These are phyloP conservation scores for Oceanodroma tethys DNA, from an alignment of 2,113 vertebrate species.

Conservation along the genomic window DNA sequence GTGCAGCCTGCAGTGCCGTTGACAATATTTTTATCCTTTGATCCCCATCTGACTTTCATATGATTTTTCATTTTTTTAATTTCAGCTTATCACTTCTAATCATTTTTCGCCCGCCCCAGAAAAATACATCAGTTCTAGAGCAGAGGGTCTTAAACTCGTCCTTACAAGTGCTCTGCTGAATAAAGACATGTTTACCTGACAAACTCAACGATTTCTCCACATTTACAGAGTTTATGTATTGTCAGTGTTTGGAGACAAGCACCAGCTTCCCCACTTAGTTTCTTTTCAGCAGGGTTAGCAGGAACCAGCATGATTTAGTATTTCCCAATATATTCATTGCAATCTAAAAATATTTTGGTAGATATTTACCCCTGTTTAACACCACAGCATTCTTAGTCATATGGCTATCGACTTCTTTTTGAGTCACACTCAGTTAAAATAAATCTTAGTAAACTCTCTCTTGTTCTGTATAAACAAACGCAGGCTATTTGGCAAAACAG, in stretches of 20 bases:
- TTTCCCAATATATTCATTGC: background rate
- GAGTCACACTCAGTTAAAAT: conserved; percentile 9
- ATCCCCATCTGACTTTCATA: background rate
- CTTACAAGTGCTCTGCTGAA: background rate
- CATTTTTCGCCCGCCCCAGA: background rate
- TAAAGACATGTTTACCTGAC: background rate
- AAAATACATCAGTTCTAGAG: background rate
- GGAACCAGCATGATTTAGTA: background rate
- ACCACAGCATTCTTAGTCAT: background rate
- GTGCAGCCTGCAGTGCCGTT: background rate
- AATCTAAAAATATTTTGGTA: background rate
- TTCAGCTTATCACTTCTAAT: background rate
- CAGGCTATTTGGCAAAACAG: background rate
- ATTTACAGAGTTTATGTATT: background rate
- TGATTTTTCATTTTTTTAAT: background rate
- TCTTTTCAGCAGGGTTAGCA: background rate
- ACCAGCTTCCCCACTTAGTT: background rate
- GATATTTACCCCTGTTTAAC: background rate
- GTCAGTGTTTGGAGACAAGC: background rate
- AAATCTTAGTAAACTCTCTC: background rate
- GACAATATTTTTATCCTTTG: background rate
- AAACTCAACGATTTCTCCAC: background rate
- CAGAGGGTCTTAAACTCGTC: background rate
- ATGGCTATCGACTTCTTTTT: background rate
- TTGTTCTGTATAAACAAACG: background rate